Evolutionary conservation across 2,888 invertebrate genomes (phyloP), one percentile per base, ranked within the genome.

Genomic region (Malthinus flaveolus): DNA sequence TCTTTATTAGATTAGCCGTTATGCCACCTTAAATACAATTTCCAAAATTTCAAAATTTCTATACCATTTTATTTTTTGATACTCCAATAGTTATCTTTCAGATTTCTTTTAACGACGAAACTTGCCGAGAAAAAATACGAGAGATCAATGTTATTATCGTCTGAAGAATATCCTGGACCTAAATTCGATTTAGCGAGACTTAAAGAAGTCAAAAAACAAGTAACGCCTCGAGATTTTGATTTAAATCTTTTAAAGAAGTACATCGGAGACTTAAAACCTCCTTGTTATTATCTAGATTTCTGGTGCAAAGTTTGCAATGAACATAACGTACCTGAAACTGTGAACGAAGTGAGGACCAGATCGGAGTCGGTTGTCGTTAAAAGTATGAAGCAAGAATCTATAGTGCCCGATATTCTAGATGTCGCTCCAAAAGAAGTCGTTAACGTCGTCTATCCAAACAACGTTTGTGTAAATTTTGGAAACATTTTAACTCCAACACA

Each of bases 201-300:
- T 4, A 32, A 44, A 7, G 68, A 70, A 39, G 59, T 50, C 31
- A 49, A 59, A 5, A 68, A 70, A 53, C 67, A 72, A 49, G 63
- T 73, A 9, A 51, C 59, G n/a, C 56, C 62, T 1, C 61, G 49
- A 13, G 71, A 73, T 49, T 75, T 75, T 48, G 62, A 70, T 51
- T 49, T 73, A 44, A 52, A 58, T 7, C 61, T 63, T 5, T 34
- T 69, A n/a, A 68, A 68, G 36, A 60, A 62, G 34, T 49, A 56
- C 4, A 10, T 7, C 9, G 13, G 49, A n/a, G 15, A 34, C 37
- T 57, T 58, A 32, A 48, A 66, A 4, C 65, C 68, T 7, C 68
- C 73, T 2, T 67, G 71, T 1, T 75, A 74, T 62, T 70, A 70
- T 47, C 62, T 68, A n/a, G 70, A 75, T 55, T 71, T 72, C 50